Evolutionary conservation across 2,113 vertebrate species (phyloP).

Genomic region (Channa maculata): DNA sequence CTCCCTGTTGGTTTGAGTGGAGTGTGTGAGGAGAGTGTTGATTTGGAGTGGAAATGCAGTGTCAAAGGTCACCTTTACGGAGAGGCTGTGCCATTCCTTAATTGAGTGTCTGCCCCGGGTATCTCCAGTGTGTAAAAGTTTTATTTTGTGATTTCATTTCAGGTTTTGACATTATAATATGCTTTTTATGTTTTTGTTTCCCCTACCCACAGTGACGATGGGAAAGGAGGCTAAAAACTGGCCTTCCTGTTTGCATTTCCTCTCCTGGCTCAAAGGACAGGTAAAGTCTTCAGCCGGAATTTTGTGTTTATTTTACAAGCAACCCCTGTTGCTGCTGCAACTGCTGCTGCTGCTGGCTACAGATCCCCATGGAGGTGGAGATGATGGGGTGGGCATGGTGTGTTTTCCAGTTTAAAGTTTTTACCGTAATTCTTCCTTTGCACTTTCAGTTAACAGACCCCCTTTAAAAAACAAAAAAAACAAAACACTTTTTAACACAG

Average conservation of each 20-base stretch:
- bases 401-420: constrained; percentile 56
- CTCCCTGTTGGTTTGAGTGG: constrained; percentile 69
- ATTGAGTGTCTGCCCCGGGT: constrained; percentile 46
- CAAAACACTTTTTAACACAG: no score
- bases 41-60: constrained; percentile 59
- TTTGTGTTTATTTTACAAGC: constrained; percentile 80
- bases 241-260: constrained; percentile 55
- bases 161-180: constrained; percentile 50
- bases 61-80: constrained; percentile 72
- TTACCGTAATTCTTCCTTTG: not conserved
- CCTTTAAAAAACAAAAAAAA: no score
- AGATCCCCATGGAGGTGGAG: constrained; percentile 65
- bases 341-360: constrained; percentile 58
- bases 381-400: constrained; percentile 27
- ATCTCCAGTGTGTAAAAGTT: constrained; percentile 56
- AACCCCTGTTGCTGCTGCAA: constrained; percentile 41
- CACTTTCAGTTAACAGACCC: not conserved
- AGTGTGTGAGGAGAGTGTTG: constrained; percentile 72
- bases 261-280: constrained; percentile 63
- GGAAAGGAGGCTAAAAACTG: constrained; percentile 29
- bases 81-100: constrained; percentile 36
- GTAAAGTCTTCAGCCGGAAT: constrained; percentile 75
- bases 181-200: constrained; percentile 57
- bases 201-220: constrained; percentile 48
- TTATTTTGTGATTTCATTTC: constrained; percentile 57